A percentile compares a stretch with the other conserved stretches of the same genome.
Evolutionary conservation across 30 jellyfish, hydroid and myxozoan species (phyloP).

Genomic region (Pelagia noctiluca): DNA sequence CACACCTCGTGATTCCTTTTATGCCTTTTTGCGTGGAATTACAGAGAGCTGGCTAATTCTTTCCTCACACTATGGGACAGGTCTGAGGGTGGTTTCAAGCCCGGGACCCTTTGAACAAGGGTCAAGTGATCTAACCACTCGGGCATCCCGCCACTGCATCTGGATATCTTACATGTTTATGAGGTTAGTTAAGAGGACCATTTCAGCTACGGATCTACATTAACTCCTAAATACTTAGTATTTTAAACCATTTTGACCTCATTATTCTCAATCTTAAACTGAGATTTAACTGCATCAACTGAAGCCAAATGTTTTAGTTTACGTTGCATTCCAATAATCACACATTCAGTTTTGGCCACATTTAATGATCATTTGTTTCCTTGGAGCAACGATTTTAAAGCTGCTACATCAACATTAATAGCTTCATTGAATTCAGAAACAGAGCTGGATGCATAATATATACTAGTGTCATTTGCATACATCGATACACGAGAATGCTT

Average conservation of each 20-base stretch:
- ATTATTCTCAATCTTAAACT: constrained; percentile 21
- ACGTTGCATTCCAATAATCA: constrained; percentile 7
- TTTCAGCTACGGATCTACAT: constrained; percentile 18
- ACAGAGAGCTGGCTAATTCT: too few species aligned
- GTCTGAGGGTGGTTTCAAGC: too few species aligned
- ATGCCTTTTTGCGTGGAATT: too few species aligned
- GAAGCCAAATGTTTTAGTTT: constrained; percentile 5
- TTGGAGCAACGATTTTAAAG: constrained; percentile 14
- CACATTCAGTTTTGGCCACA: constrained; percentile 30
- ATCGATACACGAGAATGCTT: constrained; percentile 52
- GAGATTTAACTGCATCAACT: not conserved
- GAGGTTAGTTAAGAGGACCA: constrained; percentile 12
- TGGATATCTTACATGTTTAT: constrained; percentile 14
- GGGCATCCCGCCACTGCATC: too few species aligned
- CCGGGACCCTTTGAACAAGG: too few species aligned
- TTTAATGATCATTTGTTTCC: constrained; percentile 37
- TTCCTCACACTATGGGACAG: too few species aligned
- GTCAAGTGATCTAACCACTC: too few species aligned
- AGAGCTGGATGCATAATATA: constrained; percentile 50
- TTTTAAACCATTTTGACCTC: constrained; percentile 11
- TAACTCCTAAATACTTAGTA: constrained; percentile 20
- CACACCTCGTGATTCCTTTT: too few species aligned
- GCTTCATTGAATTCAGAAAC: constrained; percentile 37
- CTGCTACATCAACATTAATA: constrained; percentile 22
- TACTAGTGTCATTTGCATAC: constrained; percentile 48